These are phyloP conservation scores for Eulimnadia texana DNA, from an alignment of 1,140 invertebrate species.

Conservation along the genomic window DNA sequence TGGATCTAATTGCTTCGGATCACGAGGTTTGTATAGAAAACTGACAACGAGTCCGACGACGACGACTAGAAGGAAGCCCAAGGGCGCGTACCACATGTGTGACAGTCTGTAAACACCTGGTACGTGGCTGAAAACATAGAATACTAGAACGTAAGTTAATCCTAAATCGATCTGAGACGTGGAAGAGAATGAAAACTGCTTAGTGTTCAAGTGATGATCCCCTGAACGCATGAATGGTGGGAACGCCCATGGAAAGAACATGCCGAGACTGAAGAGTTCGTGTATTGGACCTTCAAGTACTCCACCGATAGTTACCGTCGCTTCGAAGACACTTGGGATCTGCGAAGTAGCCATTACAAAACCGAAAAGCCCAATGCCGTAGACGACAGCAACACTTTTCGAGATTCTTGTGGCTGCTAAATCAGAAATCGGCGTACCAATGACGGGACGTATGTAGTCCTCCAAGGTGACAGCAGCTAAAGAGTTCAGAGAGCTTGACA, in stretches of 20 bases:
- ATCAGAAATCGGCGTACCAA: conserved; percentile 19
- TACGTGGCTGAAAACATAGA: neutral
- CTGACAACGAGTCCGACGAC: conserved; percentile 55
- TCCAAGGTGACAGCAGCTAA: conserved; percentile 66
- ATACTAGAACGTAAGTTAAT: neutral
- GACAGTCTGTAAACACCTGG: conserved; percentile 43
- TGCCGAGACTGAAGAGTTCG: conserved; percentile 58
- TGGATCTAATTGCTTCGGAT: conserved; percentile 36
- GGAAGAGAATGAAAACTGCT: conserved; percentile 50
- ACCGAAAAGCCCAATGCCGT: conserved; percentile 26
- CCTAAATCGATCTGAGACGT: conserved; percentile 22
- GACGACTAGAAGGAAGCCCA: conserved; percentile 54
- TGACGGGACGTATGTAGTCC: conserved; percentile 49
- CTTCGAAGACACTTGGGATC: conserved; percentile 29
- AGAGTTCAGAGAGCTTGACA: conserved; percentile 63
- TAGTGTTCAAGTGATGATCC: too few relatives aligned
- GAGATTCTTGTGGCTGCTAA: conserved; percentile 22
- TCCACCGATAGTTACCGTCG: conserved; percentile 32
- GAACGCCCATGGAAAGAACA: conserved; percentile 58
- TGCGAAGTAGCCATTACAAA: conserved; percentile 27
- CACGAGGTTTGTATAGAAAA: conserved; percentile 41
- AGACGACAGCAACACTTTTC: conserved; percentile 27
- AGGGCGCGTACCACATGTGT: conserved; percentile 60
- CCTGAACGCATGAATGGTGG: too few relatives aligned
- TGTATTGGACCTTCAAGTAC: conserved; percentile 52